phyloP scores from a whole-genome alignment of 30 jellyfish, hydroid and myxozoan genomes.

The Phacellophora camtschatica region DNA sequence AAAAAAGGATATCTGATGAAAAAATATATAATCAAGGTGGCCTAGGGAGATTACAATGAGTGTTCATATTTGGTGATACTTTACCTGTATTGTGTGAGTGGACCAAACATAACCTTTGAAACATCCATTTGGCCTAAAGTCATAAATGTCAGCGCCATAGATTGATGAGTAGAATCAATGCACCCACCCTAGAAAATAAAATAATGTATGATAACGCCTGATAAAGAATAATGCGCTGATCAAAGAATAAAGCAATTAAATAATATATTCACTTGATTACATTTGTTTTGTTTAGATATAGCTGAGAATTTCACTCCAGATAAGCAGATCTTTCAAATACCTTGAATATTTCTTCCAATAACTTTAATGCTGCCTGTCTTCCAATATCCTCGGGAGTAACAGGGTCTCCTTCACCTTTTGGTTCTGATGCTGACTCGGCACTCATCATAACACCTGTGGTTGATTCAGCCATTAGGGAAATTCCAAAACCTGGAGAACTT shows the following conservation, averaged over 20 bases:
- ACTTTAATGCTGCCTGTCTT: constrained; percentile 73
- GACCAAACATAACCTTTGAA: constrained; percentile 81
- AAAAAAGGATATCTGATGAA: not conserved
- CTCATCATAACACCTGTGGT: constrained; percentile 92
- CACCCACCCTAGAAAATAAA: constrained; percentile 85
- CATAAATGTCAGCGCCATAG: constrained; percentile 76
- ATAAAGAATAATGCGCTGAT: too few species aligned
- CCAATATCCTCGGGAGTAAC: constrained; percentile 92
- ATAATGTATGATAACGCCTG: too few species aligned
- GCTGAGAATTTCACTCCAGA: not conserved
- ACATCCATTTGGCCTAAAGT: constrained; percentile 95
- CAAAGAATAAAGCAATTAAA: too few species aligned
- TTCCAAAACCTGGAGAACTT: constrained; percentile 94
- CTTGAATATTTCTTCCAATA: constrained; percentile 78
- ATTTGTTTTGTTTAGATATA: not conserved
- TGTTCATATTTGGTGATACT: not conserved
- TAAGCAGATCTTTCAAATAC: not conserved
- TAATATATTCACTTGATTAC: not conserved
- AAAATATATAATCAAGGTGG: too few species aligned
- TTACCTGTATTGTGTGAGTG: constrained; percentile 74
- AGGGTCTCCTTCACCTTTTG: constrained; percentile 70
- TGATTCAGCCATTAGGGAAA: constrained; percentile 96
- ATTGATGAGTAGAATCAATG: constrained; percentile 86
- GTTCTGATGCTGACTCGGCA: constrained; percentile 73
- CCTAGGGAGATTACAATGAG: too few species aligned